These are phyloP conservation scores for Salarias fasciatus DNA, from an alignment of 2,797 vertebrate genomes.

Conservation along the genomic window DNA sequence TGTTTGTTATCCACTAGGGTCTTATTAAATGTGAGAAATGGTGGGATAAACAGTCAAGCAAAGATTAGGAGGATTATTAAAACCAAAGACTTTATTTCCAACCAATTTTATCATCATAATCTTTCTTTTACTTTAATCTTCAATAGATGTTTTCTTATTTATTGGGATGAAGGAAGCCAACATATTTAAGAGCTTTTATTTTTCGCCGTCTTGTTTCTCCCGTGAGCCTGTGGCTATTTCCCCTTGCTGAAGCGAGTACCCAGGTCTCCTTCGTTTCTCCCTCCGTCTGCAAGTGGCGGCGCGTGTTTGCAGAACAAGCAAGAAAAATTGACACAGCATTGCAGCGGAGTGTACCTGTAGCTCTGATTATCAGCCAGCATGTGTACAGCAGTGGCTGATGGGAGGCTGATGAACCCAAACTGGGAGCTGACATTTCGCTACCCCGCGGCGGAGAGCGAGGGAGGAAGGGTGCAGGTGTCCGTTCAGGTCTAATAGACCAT, in stretches of 20 bases:
- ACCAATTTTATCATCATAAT: conserved; percentile 34
- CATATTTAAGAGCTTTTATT: conserved; percentile 48
- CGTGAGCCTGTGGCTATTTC: conserved; percentile 55
- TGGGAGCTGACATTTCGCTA: conserved; percentile 67
- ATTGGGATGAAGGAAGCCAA: background rate
- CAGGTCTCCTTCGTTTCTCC: conserved; percentile 28
- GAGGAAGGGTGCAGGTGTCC: conserved; percentile 60
- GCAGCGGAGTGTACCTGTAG: conserved; percentile 60
- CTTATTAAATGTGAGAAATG: conserved; percentile 38
- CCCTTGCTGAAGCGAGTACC: conserved; percentile 29
- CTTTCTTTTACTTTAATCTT: conserved; percentile 13
- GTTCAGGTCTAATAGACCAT: conserved; percentile 75
- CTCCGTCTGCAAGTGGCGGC: conserved; percentile 5
- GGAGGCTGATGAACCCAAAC: conserved; percentile 70
- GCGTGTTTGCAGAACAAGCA: conserved; percentile 44
- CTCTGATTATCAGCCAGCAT: conserved; percentile 59
- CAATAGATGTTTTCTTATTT: conserved; percentile 40
- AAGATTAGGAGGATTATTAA: conserved; percentile 41
- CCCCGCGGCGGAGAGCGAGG: conserved; percentile 43
- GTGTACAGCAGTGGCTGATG: conserved; percentile 59
- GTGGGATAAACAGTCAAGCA: conserved; percentile 29
- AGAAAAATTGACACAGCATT: conserved; percentile 61
- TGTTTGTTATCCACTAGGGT: conserved; percentile 41
- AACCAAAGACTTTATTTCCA: conserved; percentile 23
- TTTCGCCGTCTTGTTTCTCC: conserved; percentile 35